These are phyloP conservation scores for Parotia lawesii DNA, from an alignment of 2,113 vertebrate species.

Conservation along the genomic window DNA sequence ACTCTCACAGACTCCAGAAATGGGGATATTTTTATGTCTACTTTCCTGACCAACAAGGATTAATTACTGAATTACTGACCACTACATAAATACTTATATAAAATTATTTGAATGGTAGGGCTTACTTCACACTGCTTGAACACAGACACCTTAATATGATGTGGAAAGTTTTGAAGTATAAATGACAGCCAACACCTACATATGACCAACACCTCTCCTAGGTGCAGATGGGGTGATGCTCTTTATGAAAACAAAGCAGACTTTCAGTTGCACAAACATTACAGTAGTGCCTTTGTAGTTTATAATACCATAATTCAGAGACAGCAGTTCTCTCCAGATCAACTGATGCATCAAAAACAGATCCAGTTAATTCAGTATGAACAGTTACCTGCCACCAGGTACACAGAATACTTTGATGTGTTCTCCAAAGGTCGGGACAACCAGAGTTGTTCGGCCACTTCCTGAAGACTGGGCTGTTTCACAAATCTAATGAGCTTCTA, in stretches of 20 bases:
- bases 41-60: background rate
- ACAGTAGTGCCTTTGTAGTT: background rate
- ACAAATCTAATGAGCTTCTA: background rate
- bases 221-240: background rate
- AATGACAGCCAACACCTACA: background rate
- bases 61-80: background rate
- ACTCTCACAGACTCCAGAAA: slow-evolving; percentile 5
- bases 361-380: background rate
- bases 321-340: background rate
- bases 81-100: background rate
- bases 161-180: background rate
- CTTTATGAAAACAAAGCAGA: background rate
- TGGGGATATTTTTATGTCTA: background rate
- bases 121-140: background rate
- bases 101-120: background rate
- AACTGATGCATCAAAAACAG: background rate
- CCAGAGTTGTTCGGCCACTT: background rate
- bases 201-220: background rate
- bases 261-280: background rate
- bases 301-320: background rate
- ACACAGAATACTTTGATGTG: background rate
- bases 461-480: background rate
- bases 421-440: background rate
- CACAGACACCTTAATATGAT: background rate
- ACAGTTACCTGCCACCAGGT: background rate